Evolutionary conservation across 2,113 vertebrate genomes (phyloP).

Genomic region (Pollimyrus isidori): DNA sequence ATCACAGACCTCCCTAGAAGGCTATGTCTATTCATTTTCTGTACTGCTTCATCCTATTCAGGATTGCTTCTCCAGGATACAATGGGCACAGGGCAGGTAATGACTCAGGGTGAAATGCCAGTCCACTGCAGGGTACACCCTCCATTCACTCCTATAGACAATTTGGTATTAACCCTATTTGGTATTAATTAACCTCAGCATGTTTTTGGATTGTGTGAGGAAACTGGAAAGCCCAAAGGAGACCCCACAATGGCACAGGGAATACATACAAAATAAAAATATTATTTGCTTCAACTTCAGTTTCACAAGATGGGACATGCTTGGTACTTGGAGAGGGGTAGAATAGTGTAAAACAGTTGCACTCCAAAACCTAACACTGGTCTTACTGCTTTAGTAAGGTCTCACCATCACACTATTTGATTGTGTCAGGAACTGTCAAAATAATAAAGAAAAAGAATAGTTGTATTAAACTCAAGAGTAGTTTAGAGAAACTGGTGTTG

Average conservation of each 20-base stretch:
- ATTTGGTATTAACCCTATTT: background rate
- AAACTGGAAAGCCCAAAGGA: background rate
- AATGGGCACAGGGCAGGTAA: background rate
- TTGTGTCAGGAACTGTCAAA: background rate
- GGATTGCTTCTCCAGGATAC: no score
- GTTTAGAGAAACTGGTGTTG: background rate
- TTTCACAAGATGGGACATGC: background rate
- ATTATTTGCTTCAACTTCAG: background rate
- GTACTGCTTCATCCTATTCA: no score
- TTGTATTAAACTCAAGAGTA: background rate
- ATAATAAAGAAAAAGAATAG: background rate
- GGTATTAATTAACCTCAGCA: background rate
- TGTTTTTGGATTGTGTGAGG: background rate
- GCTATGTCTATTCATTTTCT: background rate
- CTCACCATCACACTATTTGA: background rate
- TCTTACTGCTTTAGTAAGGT: background rate
- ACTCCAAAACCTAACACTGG: background rate
- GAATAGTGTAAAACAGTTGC: background rate
- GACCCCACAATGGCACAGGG: background rate
- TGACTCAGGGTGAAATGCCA: background rate
- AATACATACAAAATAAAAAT: background rate
- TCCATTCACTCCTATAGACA: background rate
- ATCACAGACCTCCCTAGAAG: background rate
- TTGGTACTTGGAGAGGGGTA: background rate
- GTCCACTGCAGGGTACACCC: background rate